A percentile compares a stretch with the other conserved stretches of the same genome.
phyloP scores from a whole-genome alignment of 1,140 invertebrate species.

The Yoshiicerus persimilis region DNA sequence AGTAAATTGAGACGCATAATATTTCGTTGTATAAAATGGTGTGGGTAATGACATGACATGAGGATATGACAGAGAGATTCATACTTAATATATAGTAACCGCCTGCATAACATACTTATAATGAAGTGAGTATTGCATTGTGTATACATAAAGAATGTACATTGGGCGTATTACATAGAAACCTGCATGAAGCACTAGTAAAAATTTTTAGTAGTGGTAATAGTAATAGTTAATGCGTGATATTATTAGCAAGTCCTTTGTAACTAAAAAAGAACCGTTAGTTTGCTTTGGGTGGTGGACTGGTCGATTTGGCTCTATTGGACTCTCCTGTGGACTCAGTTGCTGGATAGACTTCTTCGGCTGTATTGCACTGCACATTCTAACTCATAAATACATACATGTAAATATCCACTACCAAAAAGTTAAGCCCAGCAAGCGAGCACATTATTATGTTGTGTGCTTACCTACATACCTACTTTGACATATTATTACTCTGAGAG shows the following conservation, averaged over 20 bases:
- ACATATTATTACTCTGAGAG: too few species aligned
- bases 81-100: too few species aligned
- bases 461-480: background rate
- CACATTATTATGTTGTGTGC: background rate
- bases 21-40: background rate
- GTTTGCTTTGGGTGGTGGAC: background rate
- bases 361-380: background rate
- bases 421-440: background rate
- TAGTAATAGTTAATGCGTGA: background rate
- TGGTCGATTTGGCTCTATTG: background rate
- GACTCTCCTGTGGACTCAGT: background rate
- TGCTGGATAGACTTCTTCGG: background rate
- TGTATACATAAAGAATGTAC: background rate
- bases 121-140: background rate
- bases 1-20: background rate
- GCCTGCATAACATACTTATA: background rate
- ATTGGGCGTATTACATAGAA: background rate
- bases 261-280: background rate
- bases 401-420: background rate
- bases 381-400: background rate
- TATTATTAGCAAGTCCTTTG: slow-evolving; percentile 17
- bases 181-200: background rate
- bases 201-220: background rate
- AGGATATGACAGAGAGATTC: background rate
- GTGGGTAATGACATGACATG: background rate